These are phyloP conservation scores for Danaus plexippus DNA, from an alignment of 1,140 invertebrate genomes.

Conservation along the genomic window DNA sequence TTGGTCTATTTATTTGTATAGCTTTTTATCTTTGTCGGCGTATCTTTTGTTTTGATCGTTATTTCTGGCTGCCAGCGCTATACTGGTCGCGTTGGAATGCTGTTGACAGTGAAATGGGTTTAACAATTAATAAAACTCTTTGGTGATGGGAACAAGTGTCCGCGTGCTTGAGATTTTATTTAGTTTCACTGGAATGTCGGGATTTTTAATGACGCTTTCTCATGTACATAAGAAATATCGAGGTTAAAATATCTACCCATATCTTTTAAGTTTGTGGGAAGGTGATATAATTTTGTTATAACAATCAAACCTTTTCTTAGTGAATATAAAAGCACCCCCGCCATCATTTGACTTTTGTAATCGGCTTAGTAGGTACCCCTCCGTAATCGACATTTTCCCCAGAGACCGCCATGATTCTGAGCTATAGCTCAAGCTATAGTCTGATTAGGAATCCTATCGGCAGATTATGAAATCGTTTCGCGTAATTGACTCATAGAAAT, in stretches of 20 bases:
- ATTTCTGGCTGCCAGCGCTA: constrained; percentile 38
- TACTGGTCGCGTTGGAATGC: constrained; percentile 55
- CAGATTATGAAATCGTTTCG: constrained; percentile 65
- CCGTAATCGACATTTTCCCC: constrained; percentile 39
- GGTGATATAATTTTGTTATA: too few relatives aligned
- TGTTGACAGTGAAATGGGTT: constrained; percentile 67
- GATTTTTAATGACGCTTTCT: constrained; percentile 12
- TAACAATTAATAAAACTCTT: constrained; percentile 65
- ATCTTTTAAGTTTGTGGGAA: too few relatives aligned
- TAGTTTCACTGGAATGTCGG: constrained; percentile 13
- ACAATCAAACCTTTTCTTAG: constrained; percentile 51
- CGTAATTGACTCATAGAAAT: constrained; percentile 64
- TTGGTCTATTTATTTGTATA: constrained; percentile 39
- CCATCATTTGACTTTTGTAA: constrained; percentile 59
- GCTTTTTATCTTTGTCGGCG: constrained; percentile 56
- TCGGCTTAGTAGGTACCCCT: constrained; percentile 57
- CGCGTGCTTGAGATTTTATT: constrained; percentile 41
- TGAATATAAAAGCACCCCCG: constrained; percentile 57
- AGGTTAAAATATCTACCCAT: too few relatives aligned
- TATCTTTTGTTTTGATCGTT: constrained; percentile 34
- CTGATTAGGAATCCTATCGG: constrained; percentile 63
- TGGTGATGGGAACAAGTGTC: constrained; percentile 37
- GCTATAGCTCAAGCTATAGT: constrained; percentile 40
- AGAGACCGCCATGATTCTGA: constrained; percentile 43
- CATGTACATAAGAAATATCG: too few relatives aligned